phyloP scores from a whole-genome alignment of 2,888 invertebrate species.

The Horisme vitalbata region DNA sequence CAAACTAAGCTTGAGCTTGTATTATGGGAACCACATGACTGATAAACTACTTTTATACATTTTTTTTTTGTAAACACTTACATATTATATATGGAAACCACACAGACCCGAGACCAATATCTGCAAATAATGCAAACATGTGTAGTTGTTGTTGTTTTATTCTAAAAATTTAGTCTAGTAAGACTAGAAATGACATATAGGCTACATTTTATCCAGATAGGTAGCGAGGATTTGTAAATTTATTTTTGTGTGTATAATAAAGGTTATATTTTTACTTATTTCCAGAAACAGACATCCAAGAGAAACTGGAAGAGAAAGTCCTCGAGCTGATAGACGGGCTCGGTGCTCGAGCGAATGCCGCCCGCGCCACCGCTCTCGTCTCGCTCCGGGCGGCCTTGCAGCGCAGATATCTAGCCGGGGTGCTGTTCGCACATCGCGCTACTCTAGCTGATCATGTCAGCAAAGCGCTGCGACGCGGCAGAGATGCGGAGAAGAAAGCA shows the following conservation, averaged over 20 bases:
- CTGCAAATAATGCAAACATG: not conserved
- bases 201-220: too few species aligned
- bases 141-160: too few species aligned
- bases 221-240: not conserved
- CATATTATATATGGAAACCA: too few species aligned
- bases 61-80: too few species aligned
- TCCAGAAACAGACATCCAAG: conserved; percentile 81
- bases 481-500: conserved; percentile 90
- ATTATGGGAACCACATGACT: too few species aligned
- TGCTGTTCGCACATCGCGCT: conserved; percentile 89
- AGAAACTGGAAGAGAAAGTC: conserved; percentile 93
- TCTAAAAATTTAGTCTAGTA: too few species aligned
- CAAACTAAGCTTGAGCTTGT: too few species aligned
- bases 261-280: too few species aligned
- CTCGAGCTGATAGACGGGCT: conserved; percentile 93
- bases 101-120: too few species aligned
- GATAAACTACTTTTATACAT: too few species aligned
- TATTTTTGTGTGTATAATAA: not conserved
- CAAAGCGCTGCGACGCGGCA: conserved; percentile 91
- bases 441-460: conserved; percentile 93
- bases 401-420: conserved; percentile 89
- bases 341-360: conserved; percentile 94
- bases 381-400: conserved; percentile 88
- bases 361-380: conserved; percentile 88
- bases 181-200: too few species aligned